A percentile compares a stretch with the other conserved stretches of the same genome.
Evolutionary conservation across 2,888 invertebrate genomes (phyloP).

Genomic region (Harpalus rubripes): DNA sequence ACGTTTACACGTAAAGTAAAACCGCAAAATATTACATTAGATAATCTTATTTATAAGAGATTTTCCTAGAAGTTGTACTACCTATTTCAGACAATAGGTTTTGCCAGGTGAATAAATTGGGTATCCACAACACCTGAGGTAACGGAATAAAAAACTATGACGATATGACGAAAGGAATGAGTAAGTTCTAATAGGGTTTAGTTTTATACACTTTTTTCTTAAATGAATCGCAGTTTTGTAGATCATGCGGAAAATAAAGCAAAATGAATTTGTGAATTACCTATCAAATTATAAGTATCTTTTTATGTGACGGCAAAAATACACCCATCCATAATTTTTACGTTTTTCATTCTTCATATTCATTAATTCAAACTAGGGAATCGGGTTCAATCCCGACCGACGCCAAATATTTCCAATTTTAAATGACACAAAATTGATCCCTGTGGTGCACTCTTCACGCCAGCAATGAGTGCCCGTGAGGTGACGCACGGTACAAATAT

Average conservation of each 20-base stretch:
- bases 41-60: conserved; percentile 42
- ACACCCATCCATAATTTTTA: too few relatives aligned
- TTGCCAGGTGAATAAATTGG: conserved; percentile 9
- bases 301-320: too few relatives aligned
- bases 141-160: conserved; percentile 13
- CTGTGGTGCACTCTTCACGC: too few relatives aligned
- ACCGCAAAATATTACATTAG: conserved; percentile 47
- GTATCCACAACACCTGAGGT: conserved; percentile 21
- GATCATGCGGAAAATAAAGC: conserved; percentile 16
- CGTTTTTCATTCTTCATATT: too few relatives aligned
- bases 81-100: conserved; percentile 24
- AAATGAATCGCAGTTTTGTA: conserved; percentile 24
- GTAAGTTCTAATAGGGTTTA: conserved; percentile 13
- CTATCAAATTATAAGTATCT: neutral
- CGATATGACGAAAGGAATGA: neutral
- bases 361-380: too few relatives aligned
- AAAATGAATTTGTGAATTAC: conserved; percentile 8
- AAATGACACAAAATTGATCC: too few relatives aligned
- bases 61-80: conserved; percentile 29
- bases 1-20: conserved; percentile 11
- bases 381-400: too few relatives aligned
- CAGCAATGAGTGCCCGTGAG: too few relatives aligned
- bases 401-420: too few relatives aligned
- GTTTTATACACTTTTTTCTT: conserved; percentile 17
- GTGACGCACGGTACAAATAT: too few relatives aligned